phyloP scores from a whole-genome alignment of 2,797 vertebrate species.

The Gadopsis bispinosus region DNA sequence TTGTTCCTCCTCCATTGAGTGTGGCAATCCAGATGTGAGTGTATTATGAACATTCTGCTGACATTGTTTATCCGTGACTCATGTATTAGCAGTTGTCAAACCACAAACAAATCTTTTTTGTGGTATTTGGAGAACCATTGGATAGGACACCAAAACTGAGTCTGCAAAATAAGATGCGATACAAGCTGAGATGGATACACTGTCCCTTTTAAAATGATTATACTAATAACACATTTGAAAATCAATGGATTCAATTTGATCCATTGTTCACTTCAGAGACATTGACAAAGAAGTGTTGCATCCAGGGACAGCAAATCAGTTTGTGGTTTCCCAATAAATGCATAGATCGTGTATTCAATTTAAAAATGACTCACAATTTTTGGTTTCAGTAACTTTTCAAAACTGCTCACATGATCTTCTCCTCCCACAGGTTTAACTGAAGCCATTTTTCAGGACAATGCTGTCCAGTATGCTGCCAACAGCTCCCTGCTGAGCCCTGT shows the following conservation, averaged over 20 bases:
- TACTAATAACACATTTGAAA: background rate
- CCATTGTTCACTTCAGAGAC: background rate
- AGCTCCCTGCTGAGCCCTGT: constrained; percentile 79
- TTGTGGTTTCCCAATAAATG: background rate
- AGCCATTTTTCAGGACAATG: constrained; percentile 86
- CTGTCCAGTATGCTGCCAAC: constrained; percentile 85
- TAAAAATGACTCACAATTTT: background rate
- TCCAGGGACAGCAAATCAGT: background rate
- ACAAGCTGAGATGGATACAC: background rate
- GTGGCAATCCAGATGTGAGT: background rate
- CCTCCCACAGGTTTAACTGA: constrained; percentile 87
- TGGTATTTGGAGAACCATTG: background rate
- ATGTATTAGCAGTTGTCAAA: background rate
- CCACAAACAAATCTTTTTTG: background rate
- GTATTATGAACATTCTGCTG: background rate
- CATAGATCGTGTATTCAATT: background rate
- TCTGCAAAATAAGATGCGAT: background rate
- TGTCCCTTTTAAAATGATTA: background rate
- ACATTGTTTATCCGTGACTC: background rate
- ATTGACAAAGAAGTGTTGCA: background rate
- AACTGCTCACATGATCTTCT: background rate
- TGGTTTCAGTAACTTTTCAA: background rate
- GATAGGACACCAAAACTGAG: background rate
- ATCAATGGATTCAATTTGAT: background rate
- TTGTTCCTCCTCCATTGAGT: background rate